These are phyloP conservation scores for Caranx melampygus DNA, from an alignment of 2,113 vertebrate species.

Conservation along the genomic window DNA sequence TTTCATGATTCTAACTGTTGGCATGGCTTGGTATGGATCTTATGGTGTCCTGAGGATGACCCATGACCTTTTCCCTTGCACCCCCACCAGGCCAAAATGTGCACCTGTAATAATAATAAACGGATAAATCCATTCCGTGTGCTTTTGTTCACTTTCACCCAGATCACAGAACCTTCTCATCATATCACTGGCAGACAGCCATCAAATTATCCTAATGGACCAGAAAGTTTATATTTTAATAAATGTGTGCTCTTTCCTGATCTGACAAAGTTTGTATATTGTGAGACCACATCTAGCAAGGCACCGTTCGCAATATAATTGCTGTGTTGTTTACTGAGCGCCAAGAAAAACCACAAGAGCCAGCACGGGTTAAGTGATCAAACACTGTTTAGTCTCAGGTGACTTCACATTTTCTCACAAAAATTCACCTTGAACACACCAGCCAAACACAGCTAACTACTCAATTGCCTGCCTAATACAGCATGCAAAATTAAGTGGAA, in stretches of 20 bases:
- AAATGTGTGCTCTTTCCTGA: too few species aligned
- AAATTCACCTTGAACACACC: neutral
- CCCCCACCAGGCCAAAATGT: neutral
- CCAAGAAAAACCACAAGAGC: neutral
- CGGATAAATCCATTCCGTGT: neutral
- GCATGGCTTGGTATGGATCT: neutral
- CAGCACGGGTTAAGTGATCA: neutral
- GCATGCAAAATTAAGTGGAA: neutral
- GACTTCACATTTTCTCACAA: neutral
- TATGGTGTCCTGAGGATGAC: neutral
- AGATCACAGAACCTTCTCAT: neutral
- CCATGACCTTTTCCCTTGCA: slow-evolving; percentile 7
- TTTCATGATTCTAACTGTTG: neutral
- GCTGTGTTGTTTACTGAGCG: neutral
- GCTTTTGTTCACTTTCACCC: neutral
- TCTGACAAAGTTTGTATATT: too few species aligned
- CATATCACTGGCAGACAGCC: neutral
- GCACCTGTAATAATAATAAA: neutral
- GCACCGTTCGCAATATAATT: neutral
- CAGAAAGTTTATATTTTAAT: too few species aligned
- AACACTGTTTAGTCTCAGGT: neutral
- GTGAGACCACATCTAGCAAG: neutral
- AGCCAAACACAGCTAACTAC: neutral
- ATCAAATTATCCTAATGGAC: neutral
- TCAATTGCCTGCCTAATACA: too few species aligned